Percentiles rank a stretch among this genome's conserved stretches.
phyloP scores from a whole-genome alignment of 2,888 invertebrate species.

The Mystacides longicornis region DNA sequence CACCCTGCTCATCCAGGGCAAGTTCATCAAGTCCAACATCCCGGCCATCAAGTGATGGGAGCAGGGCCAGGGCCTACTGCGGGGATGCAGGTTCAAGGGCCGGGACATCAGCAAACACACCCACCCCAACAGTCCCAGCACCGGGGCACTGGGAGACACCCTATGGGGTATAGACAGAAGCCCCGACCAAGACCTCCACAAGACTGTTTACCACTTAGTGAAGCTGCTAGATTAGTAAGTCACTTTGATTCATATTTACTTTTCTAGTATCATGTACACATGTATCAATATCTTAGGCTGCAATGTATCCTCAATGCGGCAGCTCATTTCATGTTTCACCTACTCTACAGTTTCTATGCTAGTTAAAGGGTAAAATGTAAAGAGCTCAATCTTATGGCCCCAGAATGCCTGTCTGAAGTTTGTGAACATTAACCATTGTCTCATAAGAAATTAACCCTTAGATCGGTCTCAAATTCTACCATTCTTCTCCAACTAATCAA shows the following conservation, averaged over 20 bases:
- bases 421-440: too few relatives aligned
- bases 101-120: slow-evolving; percentile 30
- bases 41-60: neutral
- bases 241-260: neutral
- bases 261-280: neutral
- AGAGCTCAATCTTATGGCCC: too few relatives aligned
- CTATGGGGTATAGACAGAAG: slow-evolving; percentile 28
- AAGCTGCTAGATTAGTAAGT: slow-evolving; percentile 59
- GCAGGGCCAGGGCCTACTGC: too few relatives aligned
- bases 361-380: too few relatives aligned
- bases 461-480: too few relatives aligned
- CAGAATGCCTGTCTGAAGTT: too few relatives aligned
- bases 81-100: slow-evolving; percentile 45
- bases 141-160: slow-evolving; percentile 34
- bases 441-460: too few relatives aligned
- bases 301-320: too few relatives aligned
- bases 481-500: too few relatives aligned
- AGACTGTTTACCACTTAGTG: slow-evolving; percentile 58
- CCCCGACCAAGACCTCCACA: slow-evolving; percentile 41
- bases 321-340: too few relatives aligned
- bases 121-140: slow-evolving; percentile 21
- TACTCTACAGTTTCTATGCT: too few relatives aligned
- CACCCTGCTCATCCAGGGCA: neutral
- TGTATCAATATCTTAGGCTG: too few relatives aligned
- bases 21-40: neutral